Conservation (phyloP, 2,888 invertebrate species). For the Linnaemya tessellans region DNA sequence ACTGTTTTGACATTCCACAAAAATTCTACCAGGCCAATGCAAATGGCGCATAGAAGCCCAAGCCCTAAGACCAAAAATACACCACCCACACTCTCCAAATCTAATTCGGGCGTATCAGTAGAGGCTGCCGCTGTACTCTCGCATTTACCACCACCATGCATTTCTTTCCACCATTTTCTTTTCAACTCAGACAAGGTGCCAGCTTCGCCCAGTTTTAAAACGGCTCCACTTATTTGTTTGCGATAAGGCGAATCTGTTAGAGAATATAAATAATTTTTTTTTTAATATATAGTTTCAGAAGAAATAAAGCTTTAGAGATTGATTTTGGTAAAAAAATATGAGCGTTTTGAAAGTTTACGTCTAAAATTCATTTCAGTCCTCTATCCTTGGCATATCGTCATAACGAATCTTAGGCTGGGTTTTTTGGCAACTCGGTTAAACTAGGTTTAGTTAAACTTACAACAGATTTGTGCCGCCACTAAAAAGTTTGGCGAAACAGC, state of each 20-base stretch:
- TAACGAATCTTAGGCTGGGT: too few species aligned
- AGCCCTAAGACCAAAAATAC: slow-evolving; percentile 93
- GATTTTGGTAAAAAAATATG: too few species aligned
- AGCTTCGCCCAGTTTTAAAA: slow-evolving; percentile 94
- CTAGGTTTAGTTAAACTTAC: too few species aligned
- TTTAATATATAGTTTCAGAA: neutral
- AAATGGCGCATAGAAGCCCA: slow-evolving; percentile 88
- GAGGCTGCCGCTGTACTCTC: slow-evolving; percentile 74
- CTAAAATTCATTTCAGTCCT: too few species aligned
- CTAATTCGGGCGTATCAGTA: slow-evolving; percentile 81
- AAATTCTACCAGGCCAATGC: slow-evolving; percentile 92
- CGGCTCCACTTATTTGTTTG: slow-evolving; percentile 92
- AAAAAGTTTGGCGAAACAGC: too few species aligned
- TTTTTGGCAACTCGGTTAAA: too few species aligned
- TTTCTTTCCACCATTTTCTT: slow-evolving; percentile 95
- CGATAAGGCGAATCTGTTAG: slow-evolving; percentile 89
- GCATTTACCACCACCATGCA: slow-evolving; percentile 84
- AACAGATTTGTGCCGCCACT: too few species aligned
- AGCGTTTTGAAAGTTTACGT: too few species aligned
- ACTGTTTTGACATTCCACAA: slow-evolving; percentile 92
- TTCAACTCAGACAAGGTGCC: slow-evolving; percentile 92
- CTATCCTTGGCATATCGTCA: too few species aligned
- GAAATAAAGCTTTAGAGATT: too few species aligned
- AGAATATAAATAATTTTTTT: slow-evolving; percentile 2
- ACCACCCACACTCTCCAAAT: slow-evolving; percentile 91